phyloP scores from a whole-genome alignment of 1,140 invertebrate genomes.

The Pteromalus puparum region DNA sequence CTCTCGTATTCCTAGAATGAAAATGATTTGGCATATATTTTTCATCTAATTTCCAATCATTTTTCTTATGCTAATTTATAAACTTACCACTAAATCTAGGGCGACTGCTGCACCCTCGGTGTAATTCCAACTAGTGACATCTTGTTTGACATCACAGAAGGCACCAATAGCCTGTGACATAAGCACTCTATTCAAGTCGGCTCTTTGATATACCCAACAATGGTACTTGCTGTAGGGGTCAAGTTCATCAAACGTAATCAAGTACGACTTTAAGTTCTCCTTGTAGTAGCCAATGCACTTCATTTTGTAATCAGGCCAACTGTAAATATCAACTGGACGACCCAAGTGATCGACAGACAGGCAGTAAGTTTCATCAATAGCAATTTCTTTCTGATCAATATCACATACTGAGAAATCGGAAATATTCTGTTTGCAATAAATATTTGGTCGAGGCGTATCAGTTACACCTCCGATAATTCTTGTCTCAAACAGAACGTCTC shows the following conservation, averaged over 20 bases:
- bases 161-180: slow-evolving; percentile 95
- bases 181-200: slow-evolving; percentile 92
- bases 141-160: slow-evolving; percentile 93
- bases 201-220: slow-evolving; percentile 98
- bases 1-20: slow-evolving; percentile 71
- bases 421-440: slow-evolving; percentile 95
- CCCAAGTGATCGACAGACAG: slow-evolving; percentile 96
- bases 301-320: slow-evolving; percentile 96
- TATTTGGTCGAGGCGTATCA: slow-evolving; percentile 91
- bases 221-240: slow-evolving; percentile 97
- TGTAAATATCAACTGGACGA: slow-evolving; percentile 94
- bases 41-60: background rate
- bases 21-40: slow-evolving; percentile 30
- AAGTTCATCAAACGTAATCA: slow-evolving; percentile 97
- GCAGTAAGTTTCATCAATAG: slow-evolving; percentile 96
- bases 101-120: slow-evolving; percentile 94
- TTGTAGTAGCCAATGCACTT: slow-evolving; percentile 99
- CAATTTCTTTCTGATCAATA: slow-evolving; percentile 94
- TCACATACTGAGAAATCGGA: slow-evolving; percentile 96
- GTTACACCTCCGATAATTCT: slow-evolving; percentile 96
- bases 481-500: slow-evolving; percentile 92
- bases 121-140: slow-evolving; percentile 90
- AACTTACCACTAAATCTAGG: slow-evolving; percentile 88
- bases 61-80: slow-evolving; percentile 16
- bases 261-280: slow-evolving; percentile 97